Evolutionary conservation across 2,113 vertebrate species (phyloP), one percentile per base, ranked within the genome.

Genomic region (Leptodactylus fuscus): DNA sequence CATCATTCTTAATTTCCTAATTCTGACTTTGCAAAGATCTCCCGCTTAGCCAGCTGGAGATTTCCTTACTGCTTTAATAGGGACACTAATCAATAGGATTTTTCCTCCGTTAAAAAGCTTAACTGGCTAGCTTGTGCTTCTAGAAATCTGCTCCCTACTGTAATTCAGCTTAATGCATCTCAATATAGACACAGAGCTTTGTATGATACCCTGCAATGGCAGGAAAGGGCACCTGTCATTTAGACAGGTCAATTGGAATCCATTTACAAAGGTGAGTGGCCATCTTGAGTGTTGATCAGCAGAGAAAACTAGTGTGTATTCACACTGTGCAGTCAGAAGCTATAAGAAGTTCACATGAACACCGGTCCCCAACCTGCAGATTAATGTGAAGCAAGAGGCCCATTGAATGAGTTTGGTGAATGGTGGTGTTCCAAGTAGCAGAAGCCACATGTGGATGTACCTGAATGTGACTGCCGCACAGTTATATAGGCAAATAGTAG

Each of bases 1-100:
- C 48, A 80, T 86, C 65, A 81, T 73, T 86, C 77, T 71, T 85
- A 80, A 86, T 86, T 73, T 86, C 67, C 65, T 73, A 81, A 80
- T 86, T 86, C 84, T 86, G 65, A 85, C 76, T 79, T 85, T 85
- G 82, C 83, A 85, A 79, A 78, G 83, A 81, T 71, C 62, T 51
- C 65, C 84, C 60, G 77, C 84, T 80, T 80, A 86, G 84, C 76
- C 77, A 73, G 83, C 83, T 86, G 65, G 83, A 85, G 83, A 79
- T 85, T 80, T 80, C 75, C 32, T 76, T 41, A 67, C 48, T 38
- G n/a, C 60, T 48, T 79, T 86, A 81, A 86, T 73, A 81, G 84
- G 75, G 77, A 32, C 84, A 86, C 84, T 38, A 81, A 86, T 86
- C 84, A 86, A 86, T 73, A 29, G 65, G 83, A 71, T 81, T 58